Base-by-base conservation (phyloP, 2,797 vertebrate genomes). In the Apodemus agrarius region DNA sequence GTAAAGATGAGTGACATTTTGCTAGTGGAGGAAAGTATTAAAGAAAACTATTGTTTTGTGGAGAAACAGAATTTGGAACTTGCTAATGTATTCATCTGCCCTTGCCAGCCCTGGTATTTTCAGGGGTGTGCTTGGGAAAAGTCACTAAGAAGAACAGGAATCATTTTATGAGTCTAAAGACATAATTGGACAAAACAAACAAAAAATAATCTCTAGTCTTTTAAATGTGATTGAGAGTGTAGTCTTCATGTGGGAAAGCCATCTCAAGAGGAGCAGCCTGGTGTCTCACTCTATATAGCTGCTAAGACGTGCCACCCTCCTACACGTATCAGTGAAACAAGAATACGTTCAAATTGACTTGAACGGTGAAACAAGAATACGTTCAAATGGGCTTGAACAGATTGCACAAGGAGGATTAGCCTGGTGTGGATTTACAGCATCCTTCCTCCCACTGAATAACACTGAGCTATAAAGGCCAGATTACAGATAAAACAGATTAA, bases 1-100 rank as follows among this genome's bases (percentile, higher is more conserved):
- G 17, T 83, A 29, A 91, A 74, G 46, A 12, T 52, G 59, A 90
- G 22, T 94, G 81, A 84, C 93, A 93, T 69, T 81, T 52, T 91
- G 43, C 65, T 49, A 52, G 40, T 1, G 75, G 29, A 78, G 12
- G 16, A 26, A 49, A 29, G 8, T 22, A 80, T 19, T 7, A 83
- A 87, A 49, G n/a, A 90, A 81, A 72, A 67, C 6, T 49, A 81
- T 34, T 79, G 19, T 82, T 91, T 83, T 37, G 21, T 76, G 10
- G 52, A 54, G 10, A 94, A 93, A 93, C 26, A 80, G 1, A 61
- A 90, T 89, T 57, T 21, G 46, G 17, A 67, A 17, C 37, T 65
- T 29, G 19, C 29, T 90, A 5, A 37, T 79, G 8, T 40, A 14
- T 3, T 65, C 14, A 17, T 1, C n/a, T 82, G 13, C 5, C 46